Conservation (phyloP, 2,888 invertebrate genomes). For the Drosophila eohydei region DNA sequence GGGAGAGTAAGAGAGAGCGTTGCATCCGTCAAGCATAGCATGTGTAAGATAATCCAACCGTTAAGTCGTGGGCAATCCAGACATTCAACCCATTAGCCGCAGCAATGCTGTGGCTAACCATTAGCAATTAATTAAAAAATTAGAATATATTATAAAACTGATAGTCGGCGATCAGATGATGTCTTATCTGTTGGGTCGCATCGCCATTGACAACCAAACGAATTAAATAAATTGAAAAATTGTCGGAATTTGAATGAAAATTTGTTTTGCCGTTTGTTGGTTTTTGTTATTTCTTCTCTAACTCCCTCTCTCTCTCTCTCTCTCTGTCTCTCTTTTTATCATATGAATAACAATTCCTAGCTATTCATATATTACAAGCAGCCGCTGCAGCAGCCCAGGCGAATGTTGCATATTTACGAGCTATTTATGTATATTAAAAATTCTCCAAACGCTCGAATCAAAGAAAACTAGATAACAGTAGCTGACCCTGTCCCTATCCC, state of each 20-base stretch:
- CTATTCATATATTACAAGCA: conserved; percentile 47
- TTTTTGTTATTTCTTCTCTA: neutral
- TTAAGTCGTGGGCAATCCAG: conserved; percentile 53
- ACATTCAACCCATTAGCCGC: conserved; percentile 44
- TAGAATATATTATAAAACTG: conserved; percentile 70
- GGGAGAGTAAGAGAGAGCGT: neutral
- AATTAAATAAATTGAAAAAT: conserved; percentile 76
- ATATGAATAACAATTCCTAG: conserved; percentile 35
- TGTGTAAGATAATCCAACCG: conserved; percentile 49
- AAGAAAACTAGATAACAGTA: conserved; percentile 76
- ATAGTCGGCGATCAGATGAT: conserved; percentile 46
- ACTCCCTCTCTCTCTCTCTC: neutral
- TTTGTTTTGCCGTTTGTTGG: conserved; percentile 46
- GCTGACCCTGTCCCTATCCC: conserved; percentile 40
- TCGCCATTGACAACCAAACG: conserved; percentile 71
- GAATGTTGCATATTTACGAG: conserved; percentile 78
- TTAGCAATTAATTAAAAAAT: conserved; percentile 81
- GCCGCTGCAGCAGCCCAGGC: conserved; percentile 32
- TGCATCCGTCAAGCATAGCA: neutral
- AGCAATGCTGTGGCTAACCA: conserved; percentile 71
- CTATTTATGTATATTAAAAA: conserved; percentile 81
- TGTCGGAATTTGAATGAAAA: conserved; percentile 66
- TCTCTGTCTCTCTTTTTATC: neutral
- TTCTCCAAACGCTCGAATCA: conserved; percentile 63
- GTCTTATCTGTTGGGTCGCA: conserved; percentile 54